Conservation (phyloP, 2,113 vertebrate species). For the Ochotona curzoniae region DNA sequence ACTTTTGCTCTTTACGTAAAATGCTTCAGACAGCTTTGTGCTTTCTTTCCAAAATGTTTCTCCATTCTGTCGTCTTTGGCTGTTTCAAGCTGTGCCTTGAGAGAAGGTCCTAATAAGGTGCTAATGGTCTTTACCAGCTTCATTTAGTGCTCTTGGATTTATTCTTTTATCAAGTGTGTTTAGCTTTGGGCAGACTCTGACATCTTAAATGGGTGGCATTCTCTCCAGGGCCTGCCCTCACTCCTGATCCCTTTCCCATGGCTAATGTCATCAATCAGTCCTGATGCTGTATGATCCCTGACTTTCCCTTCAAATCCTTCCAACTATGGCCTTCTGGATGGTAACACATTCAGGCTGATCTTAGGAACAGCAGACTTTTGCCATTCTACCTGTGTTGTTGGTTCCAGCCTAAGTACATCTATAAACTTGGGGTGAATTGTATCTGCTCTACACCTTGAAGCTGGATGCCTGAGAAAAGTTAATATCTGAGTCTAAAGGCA, state of each 20-base stretch:
- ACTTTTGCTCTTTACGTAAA: slow-evolving; percentile 32
- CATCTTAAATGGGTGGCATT: neutral
- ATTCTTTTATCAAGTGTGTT: slow-evolving; percentile 59
- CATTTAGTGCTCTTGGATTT: slow-evolving; percentile 41
- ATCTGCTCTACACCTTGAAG: neutral
- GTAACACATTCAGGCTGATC: neutral
- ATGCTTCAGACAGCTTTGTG: neutral
- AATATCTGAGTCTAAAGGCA: neutral
- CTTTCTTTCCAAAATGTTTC: slow-evolving; percentile 31
- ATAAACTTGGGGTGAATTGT: slow-evolving; percentile 25
- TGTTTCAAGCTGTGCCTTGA: slow-evolving; percentile 56
- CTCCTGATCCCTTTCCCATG: slow-evolving; percentile 28
- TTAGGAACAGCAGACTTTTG: slow-evolving; percentile 1
- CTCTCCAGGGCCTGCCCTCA: neutral
- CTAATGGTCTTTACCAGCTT: slow-evolving; percentile 64
- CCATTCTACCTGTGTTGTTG: neutral
- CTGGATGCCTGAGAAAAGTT: neutral
- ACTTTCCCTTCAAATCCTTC: slow-evolving; percentile 17
- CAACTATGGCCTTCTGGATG: neutral
- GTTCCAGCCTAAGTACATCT: neutral
- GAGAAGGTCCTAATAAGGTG: slow-evolving; percentile 73
- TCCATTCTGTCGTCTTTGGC: slow-evolving; percentile 66
- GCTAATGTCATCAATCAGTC: slow-evolving; percentile 27
- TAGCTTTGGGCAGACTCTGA: slow-evolving; percentile 40
- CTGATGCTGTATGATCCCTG: neutral